Evolutionary conservation across 2,113 vertebrate species (phyloP), one percentile per base, ranked within the genome.

Genomic region (Lepisosteus oculatus): DNA sequence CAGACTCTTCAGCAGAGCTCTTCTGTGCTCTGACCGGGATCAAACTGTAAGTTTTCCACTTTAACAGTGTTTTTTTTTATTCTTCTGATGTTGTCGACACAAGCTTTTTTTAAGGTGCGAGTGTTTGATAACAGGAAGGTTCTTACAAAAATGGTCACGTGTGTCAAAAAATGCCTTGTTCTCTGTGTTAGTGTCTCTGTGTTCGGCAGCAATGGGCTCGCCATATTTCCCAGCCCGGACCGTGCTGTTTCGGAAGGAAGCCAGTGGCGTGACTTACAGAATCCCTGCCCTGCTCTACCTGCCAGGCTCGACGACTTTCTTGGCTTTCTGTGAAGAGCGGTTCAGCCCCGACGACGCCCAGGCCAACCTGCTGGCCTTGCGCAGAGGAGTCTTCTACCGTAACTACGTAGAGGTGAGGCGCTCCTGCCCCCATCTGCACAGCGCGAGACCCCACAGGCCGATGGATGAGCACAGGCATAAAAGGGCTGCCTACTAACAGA

Each of bases 291-390:
- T 98, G 78, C 90, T 98, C 57, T 91, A 91, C 29, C 77, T 98
- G 76, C 82, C 90, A 6, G 83, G 83, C 0, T 88, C 83, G 71
- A 83, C 86, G 65, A 90, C 85, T n/a, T 89, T 99, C 73, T 83
- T 99, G 86, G 95, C 95, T 0, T 98, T 98, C 3, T 96, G 95
- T 0, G 97, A 99, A 79, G 93, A 98, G 88, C 85, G 96, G 4
- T 87, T 95, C 61, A 95, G 93, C 15, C 88, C 92, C 0, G 90
- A 92, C 0, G 96, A 99, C 43, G 82, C 94, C 11, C 92, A 97
- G 3, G 96, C 96, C 67, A 94, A 98, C 76, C 87, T 96, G 75
- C 90, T 99, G 75, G 95, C 95, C 69, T 84, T 97, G 85, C 92
- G 93, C 77, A 91, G 92, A 0, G 96, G 97, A 8, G 77, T 76